phyloP scores from a whole-genome alignment of 2,797 vertebrate species.

The Microctenopoma steveboyesi region DNA sequence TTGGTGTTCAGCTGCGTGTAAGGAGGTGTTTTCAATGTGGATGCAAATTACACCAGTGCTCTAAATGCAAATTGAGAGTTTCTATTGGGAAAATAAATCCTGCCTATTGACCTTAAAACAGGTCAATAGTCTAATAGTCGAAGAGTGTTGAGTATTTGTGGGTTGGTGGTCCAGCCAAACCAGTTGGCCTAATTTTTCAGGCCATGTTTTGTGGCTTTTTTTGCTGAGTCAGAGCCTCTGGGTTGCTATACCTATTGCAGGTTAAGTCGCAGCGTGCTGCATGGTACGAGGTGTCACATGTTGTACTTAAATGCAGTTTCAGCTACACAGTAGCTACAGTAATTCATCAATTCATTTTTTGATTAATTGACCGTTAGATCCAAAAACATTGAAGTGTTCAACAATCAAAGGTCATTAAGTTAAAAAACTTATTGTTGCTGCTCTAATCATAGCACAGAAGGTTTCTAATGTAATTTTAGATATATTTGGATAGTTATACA shows the following conservation, averaged over 20 bases:
- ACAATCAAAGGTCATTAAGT: too few species aligned
- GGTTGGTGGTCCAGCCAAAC: neutral
- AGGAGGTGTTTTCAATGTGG: slow-evolving; percentile 5
- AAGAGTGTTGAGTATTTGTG: neutral
- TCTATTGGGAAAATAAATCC: neutral
- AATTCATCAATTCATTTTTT: too few species aligned
- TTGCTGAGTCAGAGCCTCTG: neutral
- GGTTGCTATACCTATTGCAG: neutral
- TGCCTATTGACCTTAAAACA: neutral
- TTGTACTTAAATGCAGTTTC: neutral
- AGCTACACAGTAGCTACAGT: neutral
- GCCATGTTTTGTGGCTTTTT: neutral
- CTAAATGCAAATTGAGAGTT: neutral
- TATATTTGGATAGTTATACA: too few species aligned
- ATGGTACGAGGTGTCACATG: neutral
- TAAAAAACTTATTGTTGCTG: too few species aligned
- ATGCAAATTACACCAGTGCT: neutral
- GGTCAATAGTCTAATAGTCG: neutral
- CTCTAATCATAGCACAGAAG: too few species aligned
- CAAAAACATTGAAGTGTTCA: too few species aligned
- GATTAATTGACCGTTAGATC: too few species aligned
- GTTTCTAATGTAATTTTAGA: too few species aligned
- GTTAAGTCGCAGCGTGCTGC: neutral
- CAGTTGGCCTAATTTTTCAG: slow-evolving; percentile 6
- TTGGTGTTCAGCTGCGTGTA: neutral